Evolutionary conservation across 2,888 invertebrate genomes (phyloP).

Genomic region (Drosophila flavopinicola): DNA sequence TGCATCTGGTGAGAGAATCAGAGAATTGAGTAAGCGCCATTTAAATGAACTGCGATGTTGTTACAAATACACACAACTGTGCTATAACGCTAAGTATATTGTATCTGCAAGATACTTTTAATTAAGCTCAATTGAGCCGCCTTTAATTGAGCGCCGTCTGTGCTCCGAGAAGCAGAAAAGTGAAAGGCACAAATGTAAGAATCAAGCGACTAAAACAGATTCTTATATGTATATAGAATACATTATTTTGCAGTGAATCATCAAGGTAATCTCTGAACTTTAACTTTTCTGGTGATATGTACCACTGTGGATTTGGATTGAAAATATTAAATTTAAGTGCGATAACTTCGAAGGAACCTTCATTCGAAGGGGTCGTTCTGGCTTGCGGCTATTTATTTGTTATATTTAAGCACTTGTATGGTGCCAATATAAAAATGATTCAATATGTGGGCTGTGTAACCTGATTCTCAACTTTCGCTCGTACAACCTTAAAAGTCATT

Average conservation of each 20-base stretch:
- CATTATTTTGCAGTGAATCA: conserved; percentile 15
- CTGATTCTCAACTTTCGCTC: conserved; percentile 68
- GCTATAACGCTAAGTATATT: conserved; percentile 11
- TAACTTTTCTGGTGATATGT: too few species aligned
- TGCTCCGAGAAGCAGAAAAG: conserved; percentile 39
- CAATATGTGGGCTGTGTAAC: conserved; percentile 47
- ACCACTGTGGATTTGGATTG: too few species aligned
- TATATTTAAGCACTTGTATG: conserved; percentile 17
- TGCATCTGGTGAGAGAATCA: conserved; percentile 17
- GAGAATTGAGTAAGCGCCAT: conserved; percentile 22
- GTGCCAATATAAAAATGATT: conserved; percentile 18
- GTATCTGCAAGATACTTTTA: conserved; percentile 48
- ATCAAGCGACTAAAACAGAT: conserved; percentile 4
- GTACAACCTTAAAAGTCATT: conserved; percentile 13
- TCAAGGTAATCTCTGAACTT: neutral
- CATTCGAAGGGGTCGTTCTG: too few species aligned
- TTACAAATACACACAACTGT: neutral
- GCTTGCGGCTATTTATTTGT: neutral
- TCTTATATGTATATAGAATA: conserved; percentile 1
- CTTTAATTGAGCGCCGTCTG: conserved; percentile 52
- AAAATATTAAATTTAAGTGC: neutral
- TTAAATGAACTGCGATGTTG: conserved; percentile 35
- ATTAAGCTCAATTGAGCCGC: conserved; percentile 61
- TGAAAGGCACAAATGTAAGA: conserved; percentile 45
- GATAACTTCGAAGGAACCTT: neutral